These are phyloP conservation scores for Sebastes trivittatus DNA, from an alignment of 2,797 vertebrate genomes.

Conservation along the genomic window DNA sequence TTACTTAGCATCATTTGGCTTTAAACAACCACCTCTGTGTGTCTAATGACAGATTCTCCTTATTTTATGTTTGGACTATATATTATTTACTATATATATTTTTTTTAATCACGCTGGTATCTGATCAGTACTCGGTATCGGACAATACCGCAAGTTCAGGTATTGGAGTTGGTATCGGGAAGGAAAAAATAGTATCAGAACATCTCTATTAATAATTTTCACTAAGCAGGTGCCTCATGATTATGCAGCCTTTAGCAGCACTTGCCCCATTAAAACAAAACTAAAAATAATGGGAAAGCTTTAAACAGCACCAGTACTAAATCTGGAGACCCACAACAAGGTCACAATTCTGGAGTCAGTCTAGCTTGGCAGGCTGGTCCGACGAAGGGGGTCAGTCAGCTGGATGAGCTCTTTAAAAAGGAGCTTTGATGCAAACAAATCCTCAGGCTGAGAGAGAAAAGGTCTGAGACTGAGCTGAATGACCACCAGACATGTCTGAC, in stretches of 20 bases:
- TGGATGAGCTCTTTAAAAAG: conserved; percentile 41
- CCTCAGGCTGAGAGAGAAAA: conserved; percentile 9
- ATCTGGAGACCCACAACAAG: conserved; percentile 29
- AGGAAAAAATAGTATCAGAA: no score
- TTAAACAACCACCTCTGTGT: background rate
- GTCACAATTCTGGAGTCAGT: conserved; percentile 30
- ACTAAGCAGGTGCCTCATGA: background rate
- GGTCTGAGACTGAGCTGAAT: background rate
- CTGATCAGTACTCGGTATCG: no score
- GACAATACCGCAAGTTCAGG: no score
- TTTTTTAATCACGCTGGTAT: no score
- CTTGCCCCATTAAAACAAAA: background rate
- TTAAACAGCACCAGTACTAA: conserved; percentile 20
- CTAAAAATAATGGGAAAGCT: conserved; percentile 27
- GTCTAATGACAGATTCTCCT: background rate
- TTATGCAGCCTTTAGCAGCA: background rate
- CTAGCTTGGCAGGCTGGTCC: background rate
- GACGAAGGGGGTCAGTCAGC: conserved; percentile 14
- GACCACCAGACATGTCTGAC: background rate
- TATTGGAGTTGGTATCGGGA: no score
- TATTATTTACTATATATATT: no score
- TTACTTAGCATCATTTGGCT: background rate
- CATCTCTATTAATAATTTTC: background rate
- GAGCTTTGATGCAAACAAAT: conserved; percentile 46
- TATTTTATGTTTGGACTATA: background rate